Evolutionary conservation across 1,140 invertebrate genomes (phyloP).

Genomic region (Octopus sinensis): DNA sequence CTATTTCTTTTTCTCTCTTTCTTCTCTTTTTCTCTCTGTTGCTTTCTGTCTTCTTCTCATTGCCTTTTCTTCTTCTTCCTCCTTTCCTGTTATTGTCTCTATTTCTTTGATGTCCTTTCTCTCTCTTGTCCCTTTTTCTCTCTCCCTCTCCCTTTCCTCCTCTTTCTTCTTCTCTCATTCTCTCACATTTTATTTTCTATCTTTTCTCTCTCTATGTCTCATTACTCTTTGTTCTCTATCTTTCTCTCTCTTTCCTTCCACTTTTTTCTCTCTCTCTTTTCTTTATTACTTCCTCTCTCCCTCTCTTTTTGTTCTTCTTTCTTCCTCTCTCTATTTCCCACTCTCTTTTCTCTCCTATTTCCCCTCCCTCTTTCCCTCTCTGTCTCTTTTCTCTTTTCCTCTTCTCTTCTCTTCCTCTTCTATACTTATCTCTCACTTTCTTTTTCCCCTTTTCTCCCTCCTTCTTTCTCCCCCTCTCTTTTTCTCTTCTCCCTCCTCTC

Average conservation of each 20-base stretch:
- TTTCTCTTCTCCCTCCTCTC: too few species aligned
- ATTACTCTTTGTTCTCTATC: neutral
- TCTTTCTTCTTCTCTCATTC: neutral
- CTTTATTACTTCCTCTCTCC: neutral
- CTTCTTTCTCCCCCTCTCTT: neutral
- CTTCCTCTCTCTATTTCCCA: neutral
- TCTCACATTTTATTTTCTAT: neutral
- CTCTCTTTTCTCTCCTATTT: neutral
- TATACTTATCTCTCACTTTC: neutral
- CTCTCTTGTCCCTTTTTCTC: neutral
- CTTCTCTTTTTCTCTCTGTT: too few species aligned
- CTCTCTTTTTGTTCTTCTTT: neutral
- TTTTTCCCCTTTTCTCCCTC: neutral
- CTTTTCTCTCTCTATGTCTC: neutral
- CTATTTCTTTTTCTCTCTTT: too few species aligned
- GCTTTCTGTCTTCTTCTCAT: neutral
- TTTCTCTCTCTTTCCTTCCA: neutral
- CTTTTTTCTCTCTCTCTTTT: neutral
- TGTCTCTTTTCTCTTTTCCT: neutral
- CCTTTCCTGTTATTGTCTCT: neutral
- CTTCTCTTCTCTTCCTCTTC: neutral
- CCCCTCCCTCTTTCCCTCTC: neutral
- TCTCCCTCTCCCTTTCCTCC: neutral
- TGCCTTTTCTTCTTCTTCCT: neutral
- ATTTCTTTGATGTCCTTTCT: neutral